Evolutionary conservation across 2,888 invertebrate genomes (phyloP), one percentile per base, ranked within the genome.

Genomic region (Lycaena phlaeas): DNA sequence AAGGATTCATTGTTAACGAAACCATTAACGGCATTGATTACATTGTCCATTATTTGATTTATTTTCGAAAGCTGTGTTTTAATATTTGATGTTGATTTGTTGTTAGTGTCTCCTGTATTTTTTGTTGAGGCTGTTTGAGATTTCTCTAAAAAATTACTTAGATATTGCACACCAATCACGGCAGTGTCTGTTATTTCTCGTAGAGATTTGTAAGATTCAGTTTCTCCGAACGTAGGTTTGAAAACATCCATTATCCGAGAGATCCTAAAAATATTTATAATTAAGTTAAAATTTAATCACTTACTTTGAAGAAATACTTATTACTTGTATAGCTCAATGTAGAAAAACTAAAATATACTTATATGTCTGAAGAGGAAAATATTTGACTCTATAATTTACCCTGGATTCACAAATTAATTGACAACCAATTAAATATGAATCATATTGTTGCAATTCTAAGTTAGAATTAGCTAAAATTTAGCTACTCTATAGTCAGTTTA

Each of bases 181-280:
- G 60, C 38, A 0, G 62, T 54, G 25, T 82, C 74, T 1, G 66
- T 50, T 1, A 75, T 40, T 6, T 72, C 72, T 49, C 61, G 57
- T 1, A 81, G 41, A 0, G 68, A 53, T 51, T 63, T 61, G 47
- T 62, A 85, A 0, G 68, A 56, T 39, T 73, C 59, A 1, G 84
- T 79, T 11, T 76, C 69, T 1, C 72, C 68, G 47, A 81, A 84
- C 4, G 66, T 69, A 18, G 77, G 71, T 51, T 77, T 60, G 30
- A 85, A 76, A 18, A 72, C 56, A 29, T 75, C 67, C 45, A 84
- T 52, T 17, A 78, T 45, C 47, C 70, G 72, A 29, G 64, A 56
- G 48, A 84, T 53, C 44, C 85, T 85, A 59, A 38, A 71, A 74
- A 40, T n/a, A 1, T 29, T n/a, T 18, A 10, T 5, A 9, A 25